Evolutionary conservation across 1,140 invertebrate species (phyloP).

Genomic region (Conus ventricosus): DNA sequence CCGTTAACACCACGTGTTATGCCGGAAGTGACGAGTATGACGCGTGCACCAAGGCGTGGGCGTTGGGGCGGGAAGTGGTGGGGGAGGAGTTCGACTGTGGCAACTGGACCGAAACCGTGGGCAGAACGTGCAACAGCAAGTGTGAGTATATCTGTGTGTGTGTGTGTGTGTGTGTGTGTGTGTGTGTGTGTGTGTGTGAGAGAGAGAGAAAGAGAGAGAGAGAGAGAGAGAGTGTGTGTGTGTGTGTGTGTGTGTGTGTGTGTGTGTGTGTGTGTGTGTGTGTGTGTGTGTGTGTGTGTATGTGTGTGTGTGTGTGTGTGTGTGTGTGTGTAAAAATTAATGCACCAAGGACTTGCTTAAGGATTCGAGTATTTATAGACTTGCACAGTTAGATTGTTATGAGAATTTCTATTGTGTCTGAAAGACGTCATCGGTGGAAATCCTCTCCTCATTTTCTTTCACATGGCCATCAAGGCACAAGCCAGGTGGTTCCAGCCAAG

Average conservation of each 20-base stretch:
- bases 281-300: no score
- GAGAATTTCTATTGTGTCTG: no score
- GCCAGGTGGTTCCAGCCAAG: no score
- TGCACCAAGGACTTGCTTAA: no score
- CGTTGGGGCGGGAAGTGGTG: not conserved
- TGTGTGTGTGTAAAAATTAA: not conserved
- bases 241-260: no score
- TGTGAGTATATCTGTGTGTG: conserved; percentile 23
- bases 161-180: not conserved
- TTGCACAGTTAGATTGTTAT: no score
- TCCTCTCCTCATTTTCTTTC: no score
- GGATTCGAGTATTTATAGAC: no score
- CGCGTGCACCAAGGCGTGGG: conserved; percentile 11
- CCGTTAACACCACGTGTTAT: not conserved
- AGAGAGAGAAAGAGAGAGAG: not conserved
- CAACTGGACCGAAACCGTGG: conserved; percentile 29
- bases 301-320: conserved; percentile 13
- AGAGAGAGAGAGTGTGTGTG: not conserved
- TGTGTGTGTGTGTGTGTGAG: not conserved
- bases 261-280: no score
- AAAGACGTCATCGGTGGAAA: no score
- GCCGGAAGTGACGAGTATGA: not conserved
- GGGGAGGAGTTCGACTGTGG: conserved; percentile 30
- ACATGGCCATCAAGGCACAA: no score
- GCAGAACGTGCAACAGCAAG: conserved; percentile 26